A percentile compares a stretch with the other conserved stretches of the same genome.
Evolutionary conservation across 1,140 invertebrate genomes (phyloP).

Genomic region (Drosophila parvula): DNA sequence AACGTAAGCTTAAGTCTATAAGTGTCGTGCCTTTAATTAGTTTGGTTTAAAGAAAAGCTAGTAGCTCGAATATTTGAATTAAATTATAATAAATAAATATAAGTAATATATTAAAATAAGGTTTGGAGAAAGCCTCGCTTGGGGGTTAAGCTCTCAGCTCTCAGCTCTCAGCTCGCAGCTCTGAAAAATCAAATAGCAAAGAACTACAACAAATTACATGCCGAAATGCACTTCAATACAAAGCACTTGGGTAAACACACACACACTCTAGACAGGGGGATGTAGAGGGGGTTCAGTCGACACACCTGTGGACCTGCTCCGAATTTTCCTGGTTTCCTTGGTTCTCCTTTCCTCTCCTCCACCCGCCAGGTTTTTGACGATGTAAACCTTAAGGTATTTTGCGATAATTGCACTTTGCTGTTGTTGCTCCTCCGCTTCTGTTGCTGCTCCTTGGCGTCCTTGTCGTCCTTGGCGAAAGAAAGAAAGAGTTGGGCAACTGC

Average conservation of each 20-base stretch:
- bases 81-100: no score
- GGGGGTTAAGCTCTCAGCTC: background rate
- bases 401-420: slow-evolving; percentile 82
- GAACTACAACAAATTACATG: slow-evolving; percentile 79
- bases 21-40: no score
- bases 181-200: slow-evolving; percentile 76
- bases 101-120: no score
- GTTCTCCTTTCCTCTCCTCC: background rate
- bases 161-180: no score
- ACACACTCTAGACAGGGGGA: slow-evolving; percentile 10
- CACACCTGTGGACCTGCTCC: slow-evolving; percentile 52
- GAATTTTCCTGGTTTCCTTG: slow-evolving; percentile 24
- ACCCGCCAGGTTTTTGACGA: slow-evolving; percentile 47
- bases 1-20: no score
- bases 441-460: slow-evolving; percentile 16
- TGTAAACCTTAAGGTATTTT: slow-evolving; percentile 83
- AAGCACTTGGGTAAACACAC: slow-evolving; percentile 76
- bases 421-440: slow-evolving; percentile 44
- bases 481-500: slow-evolving; percentile 61
- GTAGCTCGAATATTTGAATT: no score
- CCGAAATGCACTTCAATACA: slow-evolving; percentile 82
- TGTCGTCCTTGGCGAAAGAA: slow-evolving; percentile 21
- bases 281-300: background rate
- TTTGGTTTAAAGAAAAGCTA: no score
- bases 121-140: slow-evolving; percentile 19